phyloP scores from a whole-genome alignment of 2,113 vertebrate species.

The Suncus etruscus region DNA sequence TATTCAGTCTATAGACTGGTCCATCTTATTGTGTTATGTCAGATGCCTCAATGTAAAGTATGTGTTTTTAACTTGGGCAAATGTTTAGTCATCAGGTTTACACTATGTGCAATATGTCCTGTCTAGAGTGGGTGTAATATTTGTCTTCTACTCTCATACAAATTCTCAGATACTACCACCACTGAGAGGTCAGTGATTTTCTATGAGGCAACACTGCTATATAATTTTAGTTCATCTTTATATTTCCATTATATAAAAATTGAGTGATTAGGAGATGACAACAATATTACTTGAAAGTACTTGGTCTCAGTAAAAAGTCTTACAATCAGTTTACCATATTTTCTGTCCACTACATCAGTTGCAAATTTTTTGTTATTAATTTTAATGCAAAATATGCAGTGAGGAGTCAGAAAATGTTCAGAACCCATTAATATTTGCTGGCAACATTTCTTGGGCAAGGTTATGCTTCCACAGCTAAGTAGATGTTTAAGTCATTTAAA shows the following conservation, averaged over 20 bases:
- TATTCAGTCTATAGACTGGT: background rate
- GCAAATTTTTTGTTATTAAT: slow-evolving; percentile 61
- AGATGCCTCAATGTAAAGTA: background rate
- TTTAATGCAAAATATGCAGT: slow-evolving; percentile 62
- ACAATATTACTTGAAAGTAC: background rate
- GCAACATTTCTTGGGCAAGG: background rate
- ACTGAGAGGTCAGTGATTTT: background rate
- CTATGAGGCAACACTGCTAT: background rate
- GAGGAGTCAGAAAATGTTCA: slow-evolving; percentile 40
- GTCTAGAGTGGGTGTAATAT: accelerated
- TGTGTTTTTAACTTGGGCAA: background rate
- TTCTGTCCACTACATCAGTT: slow-evolving; percentile 19
- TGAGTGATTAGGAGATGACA: background rate
- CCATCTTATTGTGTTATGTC: background rate
- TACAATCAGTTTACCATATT: slow-evolving; percentile 37
- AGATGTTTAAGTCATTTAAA: slow-evolving; percentile 57
- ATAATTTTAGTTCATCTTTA: background rate
- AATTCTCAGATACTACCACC: background rate
- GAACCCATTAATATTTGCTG: background rate
- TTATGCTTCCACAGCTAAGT: slow-evolving; percentile 13
- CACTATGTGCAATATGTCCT: no score
- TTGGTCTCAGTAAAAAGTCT: background rate
- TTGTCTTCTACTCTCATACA: accelerated
- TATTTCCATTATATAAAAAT: background rate
- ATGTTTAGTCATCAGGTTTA: background rate